phyloP scores from a whole-genome alignment of 2,888 invertebrate genomes.

The Oscheius sp. region DNA sequence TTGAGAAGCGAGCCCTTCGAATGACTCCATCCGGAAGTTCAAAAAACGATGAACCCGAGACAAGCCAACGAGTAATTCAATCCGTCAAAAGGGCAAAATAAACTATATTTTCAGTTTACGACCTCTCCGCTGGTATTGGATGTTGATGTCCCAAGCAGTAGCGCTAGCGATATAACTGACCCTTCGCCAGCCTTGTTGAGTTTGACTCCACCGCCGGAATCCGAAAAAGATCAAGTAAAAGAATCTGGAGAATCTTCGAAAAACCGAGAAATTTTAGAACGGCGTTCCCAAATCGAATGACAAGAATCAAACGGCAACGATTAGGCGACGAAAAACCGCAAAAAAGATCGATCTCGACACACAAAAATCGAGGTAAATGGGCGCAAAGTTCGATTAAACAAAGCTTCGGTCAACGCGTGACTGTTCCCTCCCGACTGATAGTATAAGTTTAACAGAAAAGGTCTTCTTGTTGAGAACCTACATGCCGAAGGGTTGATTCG shows the following conservation, averaged over 20 bases:
- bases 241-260: too few relatives aligned
- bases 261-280: too few relatives aligned
- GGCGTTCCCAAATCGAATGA: background rate
- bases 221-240: too few relatives aligned
- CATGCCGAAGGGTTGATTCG: too few relatives aligned
- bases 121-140: background rate
- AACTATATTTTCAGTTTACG: background rate
- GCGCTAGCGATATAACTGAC: conserved; percentile 22
- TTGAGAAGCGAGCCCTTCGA: background rate
- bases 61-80: background rate
- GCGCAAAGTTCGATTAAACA: too few relatives aligned
- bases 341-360: too few relatives aligned
- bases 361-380: too few relatives aligned
- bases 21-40: background rate
- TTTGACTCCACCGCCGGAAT: conserved; percentile 15
- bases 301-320: background rate
- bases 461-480: too few relatives aligned
- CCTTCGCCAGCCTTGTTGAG: conserved; percentile 11
- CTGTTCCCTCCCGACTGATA: too few relatives aligned
- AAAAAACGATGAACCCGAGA: background rate
- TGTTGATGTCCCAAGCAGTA: conserved; percentile 15
- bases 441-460: too few relatives aligned
- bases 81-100: background rate
- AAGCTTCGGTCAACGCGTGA: too few relatives aligned
- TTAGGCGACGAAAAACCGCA: background rate